Evolutionary conservation across 2,113 vertebrate genomes (phyloP).

Genomic region (Cyanoderma ruficeps): DNA sequence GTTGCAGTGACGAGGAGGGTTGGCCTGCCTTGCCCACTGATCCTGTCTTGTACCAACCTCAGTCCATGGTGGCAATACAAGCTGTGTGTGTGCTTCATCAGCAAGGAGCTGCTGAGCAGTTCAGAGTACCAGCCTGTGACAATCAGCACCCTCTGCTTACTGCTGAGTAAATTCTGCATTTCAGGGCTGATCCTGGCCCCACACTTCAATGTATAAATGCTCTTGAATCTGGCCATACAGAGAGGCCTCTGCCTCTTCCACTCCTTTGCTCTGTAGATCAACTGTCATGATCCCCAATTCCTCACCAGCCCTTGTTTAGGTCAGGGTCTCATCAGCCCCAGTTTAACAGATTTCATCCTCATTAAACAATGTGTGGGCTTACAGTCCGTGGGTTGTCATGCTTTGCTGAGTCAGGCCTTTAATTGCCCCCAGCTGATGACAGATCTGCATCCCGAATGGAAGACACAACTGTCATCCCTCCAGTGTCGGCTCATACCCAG

Average conservation of each 20-base stretch:
- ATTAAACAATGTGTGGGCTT: neutral
- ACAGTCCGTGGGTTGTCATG: neutral
- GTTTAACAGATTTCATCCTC: neutral
- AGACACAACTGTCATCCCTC: neutral
- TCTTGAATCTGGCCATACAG: neutral
- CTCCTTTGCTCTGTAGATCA: neutral
- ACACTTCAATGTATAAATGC: neutral
- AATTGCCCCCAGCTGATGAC: neutral
- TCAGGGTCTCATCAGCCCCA: neutral
- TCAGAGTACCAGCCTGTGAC: neutral
- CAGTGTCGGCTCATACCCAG: neutral
- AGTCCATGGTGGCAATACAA: neutral
- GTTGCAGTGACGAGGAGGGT: neutral
- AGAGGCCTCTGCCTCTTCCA: neutral
- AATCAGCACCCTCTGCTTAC: neutral
- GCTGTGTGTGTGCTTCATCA: neutral
- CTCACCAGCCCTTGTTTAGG: neutral
- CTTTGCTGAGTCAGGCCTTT: neutral
- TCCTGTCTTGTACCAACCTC: neutral
- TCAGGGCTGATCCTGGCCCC: neutral
- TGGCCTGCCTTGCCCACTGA: neutral
- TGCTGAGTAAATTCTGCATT: neutral
- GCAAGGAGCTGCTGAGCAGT: rapidly evolving
- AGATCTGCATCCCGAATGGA: neutral
- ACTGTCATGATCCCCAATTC: neutral